A percentile compares a stretch with the other conserved stretches of the same genome.
phyloP scores from a whole-genome alignment of 2,797 vertebrate species.

The Acipenser ruthenus region DNA sequence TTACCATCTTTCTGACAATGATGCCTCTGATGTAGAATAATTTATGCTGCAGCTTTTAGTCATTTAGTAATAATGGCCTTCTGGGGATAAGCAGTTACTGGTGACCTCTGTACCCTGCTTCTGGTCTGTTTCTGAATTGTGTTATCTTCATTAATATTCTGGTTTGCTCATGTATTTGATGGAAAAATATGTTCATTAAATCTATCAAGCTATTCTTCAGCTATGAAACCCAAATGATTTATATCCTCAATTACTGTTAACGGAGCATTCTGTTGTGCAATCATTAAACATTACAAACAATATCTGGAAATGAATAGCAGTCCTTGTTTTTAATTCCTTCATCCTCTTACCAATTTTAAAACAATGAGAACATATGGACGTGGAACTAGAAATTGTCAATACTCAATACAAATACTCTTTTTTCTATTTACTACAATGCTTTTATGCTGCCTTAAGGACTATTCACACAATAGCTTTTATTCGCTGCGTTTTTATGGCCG shows the following conservation, averaged over 20 bases:
- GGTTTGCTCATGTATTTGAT: slow-evolving; percentile 2
- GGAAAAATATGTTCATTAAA: slow-evolving; percentile 6
- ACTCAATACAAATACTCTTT: no score
- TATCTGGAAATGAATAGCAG: no score
- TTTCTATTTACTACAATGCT: no score
- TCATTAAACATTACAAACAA: no score
- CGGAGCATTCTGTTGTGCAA: no score
- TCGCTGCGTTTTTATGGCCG: no score
- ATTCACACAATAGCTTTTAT: no score
- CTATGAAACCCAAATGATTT: background rate
- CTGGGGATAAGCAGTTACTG: slow-evolving; percentile 47
- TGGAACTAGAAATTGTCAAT: no score
- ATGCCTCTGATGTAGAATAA: slow-evolving; percentile 94
- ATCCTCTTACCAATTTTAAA: no score
- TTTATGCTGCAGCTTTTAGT: slow-evolving; percentile 37
- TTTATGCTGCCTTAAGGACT: no score
- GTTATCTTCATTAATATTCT: slow-evolving; percentile 19
- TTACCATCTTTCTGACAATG: slow-evolving; percentile 98
- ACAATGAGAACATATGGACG: no score
- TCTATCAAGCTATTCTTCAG: background rate
- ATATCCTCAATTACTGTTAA: background rate
- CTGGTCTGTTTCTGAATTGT: slow-evolving; percentile 53
- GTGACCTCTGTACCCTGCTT: slow-evolving; percentile 61
- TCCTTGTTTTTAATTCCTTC: no score
- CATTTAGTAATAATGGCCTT: slow-evolving; percentile 49